These are phyloP conservation scores for Psophia crepitans DNA, from an alignment of 2,113 vertebrate species.

Conservation along the genomic window DNA sequence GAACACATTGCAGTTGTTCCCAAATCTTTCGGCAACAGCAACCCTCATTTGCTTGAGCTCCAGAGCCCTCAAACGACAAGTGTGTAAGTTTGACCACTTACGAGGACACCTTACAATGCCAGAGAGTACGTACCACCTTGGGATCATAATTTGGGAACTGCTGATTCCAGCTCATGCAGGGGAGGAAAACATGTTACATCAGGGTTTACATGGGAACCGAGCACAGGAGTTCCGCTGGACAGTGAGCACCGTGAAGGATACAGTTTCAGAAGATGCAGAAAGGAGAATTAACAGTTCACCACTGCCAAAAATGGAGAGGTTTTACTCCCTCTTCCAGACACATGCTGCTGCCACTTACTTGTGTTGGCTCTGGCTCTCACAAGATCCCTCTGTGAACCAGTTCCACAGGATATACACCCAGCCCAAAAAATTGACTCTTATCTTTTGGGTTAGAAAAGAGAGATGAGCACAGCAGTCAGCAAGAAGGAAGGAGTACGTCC, in stretches of 20 bases:
- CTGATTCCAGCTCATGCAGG: background rate
- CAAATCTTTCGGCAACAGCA: background rate
- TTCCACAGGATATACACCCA: background rate
- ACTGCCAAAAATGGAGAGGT: constrained; percentile 46
- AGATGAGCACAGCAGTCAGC: background rate
- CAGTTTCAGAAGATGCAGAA: background rate
- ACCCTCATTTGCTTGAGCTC: rapidly evolving
- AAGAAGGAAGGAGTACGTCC: background rate
- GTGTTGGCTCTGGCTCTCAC: background rate
- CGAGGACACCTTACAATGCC: background rate
- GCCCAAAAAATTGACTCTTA: background rate
- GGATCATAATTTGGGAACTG: background rate
- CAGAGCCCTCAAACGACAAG: background rate
- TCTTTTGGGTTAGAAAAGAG: background rate
- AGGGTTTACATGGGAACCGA: background rate
- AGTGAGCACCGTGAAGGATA: background rate
- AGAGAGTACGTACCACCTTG: background rate
- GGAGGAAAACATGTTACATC: background rate
- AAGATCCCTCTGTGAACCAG: background rate
- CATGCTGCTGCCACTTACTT: constrained; percentile 42
- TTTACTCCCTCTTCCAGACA: constrained; percentile 26
- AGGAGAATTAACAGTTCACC: background rate
- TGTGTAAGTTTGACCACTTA: background rate
- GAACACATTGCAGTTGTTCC: background rate
- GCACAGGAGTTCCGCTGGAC: background rate